Base-by-base conservation (phyloP, 2,888 invertebrate species). In the Rhopalosiphum nymphaeae region DNA sequence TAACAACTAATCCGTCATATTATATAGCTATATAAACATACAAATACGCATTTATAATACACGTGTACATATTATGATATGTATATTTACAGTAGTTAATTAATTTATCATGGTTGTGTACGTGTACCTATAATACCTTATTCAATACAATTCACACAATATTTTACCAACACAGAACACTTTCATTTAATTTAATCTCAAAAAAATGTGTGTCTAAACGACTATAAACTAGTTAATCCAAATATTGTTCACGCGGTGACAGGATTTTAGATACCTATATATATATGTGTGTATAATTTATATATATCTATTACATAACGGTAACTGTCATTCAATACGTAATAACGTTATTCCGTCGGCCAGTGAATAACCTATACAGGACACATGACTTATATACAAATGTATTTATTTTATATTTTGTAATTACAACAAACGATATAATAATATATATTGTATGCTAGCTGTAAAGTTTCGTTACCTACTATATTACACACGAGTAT, bases 271-370 rank as follows among this genome's bases (percentile, higher is more conserved):
- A 9, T 36, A n/a, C 16, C 16, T n/a, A 61, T 29, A 61, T 61
- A n/a, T n/a, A 67, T 67, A 67, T 29, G 13, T 67, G 16, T 13
- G 7, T 67, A 16, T 78, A n/a, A 16, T 53, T 2, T 67, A 21
- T 25, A 78, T 21, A 36, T 78, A 36, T 78, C 36, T 78, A 78
- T 78, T 78, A 57, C 29, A 67, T 78, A 91, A 78, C 78, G 78
- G 78, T 91, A 91, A 53, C 78, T 78, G 61, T 78, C 78, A 53
- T 91, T 84, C 78, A 36, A 91, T 78, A 91, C 91, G 78, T 91
- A 91, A 53, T 53, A 53, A 91, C 91, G 42, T 84, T 84, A 78
- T 91, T 53, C 78, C 78, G 42, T 67, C 53, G 42, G 36, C 36
- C 42, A 25, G 46, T 29, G 53, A 78, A 91, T 91, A 91, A 46